These are phyloP conservation scores for Andricus curvator DNA, from an alignment of 2,888 invertebrate species.

Conservation along the genomic window DNA sequence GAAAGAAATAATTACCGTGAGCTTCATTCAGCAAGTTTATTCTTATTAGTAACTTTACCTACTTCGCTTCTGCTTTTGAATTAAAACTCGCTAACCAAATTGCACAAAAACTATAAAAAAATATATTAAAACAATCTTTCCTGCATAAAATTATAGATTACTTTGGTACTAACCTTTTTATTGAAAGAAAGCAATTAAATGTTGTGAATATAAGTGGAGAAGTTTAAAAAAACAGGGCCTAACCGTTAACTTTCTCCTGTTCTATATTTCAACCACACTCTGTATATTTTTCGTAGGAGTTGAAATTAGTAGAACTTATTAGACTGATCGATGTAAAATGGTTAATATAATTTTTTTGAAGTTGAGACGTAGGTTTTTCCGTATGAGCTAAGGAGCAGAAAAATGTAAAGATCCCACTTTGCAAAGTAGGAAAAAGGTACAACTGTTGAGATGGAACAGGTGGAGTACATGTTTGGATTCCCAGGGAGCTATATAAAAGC, in stretches of 20 bases:
- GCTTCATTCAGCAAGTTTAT: neutral
- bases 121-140: no score
- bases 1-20: neutral
- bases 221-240: no score
- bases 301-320: no score
- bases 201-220: no score
- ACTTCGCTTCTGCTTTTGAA: constrained; percentile 1
- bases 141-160: neutral
- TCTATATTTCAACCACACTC: no score
- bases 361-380: no score
- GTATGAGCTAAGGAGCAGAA: no score
- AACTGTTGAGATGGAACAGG: constrained; percentile 28
- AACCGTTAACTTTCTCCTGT: no score
- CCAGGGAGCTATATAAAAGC: constrained; percentile 52
- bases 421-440: constrained; percentile 55
- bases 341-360: no score
- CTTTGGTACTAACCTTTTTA: neutral
- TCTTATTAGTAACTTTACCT: neutral
- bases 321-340: no score
- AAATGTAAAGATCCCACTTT: neutral
- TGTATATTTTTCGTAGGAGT: no score
- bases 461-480: constrained; percentile 42
- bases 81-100: neutral
- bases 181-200: no score
- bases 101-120: neutral